Conservation (phyloP, 1,140 invertebrate genomes). For the Atta colombica region DNA sequence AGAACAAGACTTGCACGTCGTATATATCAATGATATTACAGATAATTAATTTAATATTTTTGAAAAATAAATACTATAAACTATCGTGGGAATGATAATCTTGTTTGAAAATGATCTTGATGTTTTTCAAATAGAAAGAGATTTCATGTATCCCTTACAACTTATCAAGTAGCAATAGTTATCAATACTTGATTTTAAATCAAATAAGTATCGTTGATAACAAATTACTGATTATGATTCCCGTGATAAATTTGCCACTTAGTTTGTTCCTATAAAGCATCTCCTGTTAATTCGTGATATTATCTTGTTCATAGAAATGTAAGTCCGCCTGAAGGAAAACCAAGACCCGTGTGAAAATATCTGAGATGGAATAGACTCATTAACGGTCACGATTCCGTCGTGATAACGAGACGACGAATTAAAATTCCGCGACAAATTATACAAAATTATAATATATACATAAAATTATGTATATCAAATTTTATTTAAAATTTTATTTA, state of each 20-base stretch:
- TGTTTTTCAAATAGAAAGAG: not conserved
- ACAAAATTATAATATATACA: not conserved
- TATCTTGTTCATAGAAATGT: conserved; percentile 24
- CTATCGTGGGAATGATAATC: not conserved
- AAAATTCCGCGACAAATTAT: conserved; percentile 63
- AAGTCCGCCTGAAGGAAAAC: not conserved
- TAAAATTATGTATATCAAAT: not conserved
- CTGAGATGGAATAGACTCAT: conserved; percentile 36
- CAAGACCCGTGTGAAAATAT: conserved; percentile 43
- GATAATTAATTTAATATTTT: not conserved
- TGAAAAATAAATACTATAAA: not conserved
- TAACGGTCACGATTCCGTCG: conserved; percentile 43
- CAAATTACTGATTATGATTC: conserved; percentile 40
- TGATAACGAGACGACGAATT: conserved; percentile 72
- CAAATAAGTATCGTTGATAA: conserved; percentile 41
- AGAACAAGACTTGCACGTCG: not conserved
- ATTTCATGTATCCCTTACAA: not conserved
- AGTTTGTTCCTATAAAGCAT: not conserved
- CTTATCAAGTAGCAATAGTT: conserved; percentile 42
- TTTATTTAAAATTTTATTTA: not conserved
- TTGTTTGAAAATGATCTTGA: conserved; percentile 8
- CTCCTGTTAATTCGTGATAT: conserved; percentile 23
- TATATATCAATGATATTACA: not conserved
- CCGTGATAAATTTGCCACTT: not conserved
- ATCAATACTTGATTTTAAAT: conserved; percentile 27